Evolutionary conservation across 1,140 invertebrate species (phyloP).

Genomic region (Drosophila kohkoa): DNA sequence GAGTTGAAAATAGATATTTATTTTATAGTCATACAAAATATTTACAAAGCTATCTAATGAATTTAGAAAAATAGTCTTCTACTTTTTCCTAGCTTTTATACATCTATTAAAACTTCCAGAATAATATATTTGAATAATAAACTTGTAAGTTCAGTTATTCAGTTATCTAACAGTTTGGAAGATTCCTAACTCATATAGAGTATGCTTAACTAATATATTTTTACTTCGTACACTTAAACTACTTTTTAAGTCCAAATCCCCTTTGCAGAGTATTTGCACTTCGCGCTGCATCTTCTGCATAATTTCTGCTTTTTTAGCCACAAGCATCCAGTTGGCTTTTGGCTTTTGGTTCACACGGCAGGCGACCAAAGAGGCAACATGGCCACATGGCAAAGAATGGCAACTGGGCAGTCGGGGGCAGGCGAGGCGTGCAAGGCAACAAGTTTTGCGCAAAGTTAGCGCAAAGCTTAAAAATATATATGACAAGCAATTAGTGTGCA

Average conservation of each 20-base stretch:
- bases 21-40: no score
- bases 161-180: no score
- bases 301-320: slow-evolving; percentile 44
- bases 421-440: slow-evolving; percentile 49
- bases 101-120: no score
- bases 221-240: not conserved
- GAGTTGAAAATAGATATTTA: no score
- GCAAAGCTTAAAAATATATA: slow-evolving; percentile 69
- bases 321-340: slow-evolving; percentile 74
- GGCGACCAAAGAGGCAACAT: slow-evolving; percentile 40
- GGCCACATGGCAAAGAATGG: slow-evolving; percentile 42
- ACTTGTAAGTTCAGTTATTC: no score
- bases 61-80: no score
- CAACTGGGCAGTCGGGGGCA: slow-evolving; percentile 12
- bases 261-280: slow-evolving; percentile 38
- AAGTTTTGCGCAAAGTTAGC: slow-evolving; percentile 71
- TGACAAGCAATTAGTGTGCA: slow-evolving; percentile 83
- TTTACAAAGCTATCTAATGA: no score
- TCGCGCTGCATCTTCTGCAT: not conserved
- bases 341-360: slow-evolving; percentile 78
- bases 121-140: no score
- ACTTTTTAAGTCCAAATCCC: not conserved
- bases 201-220: not conserved
- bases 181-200: no score
- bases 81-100: no score